Percentiles rank a stretch among this genome's conserved stretches.
These are phyloP conservation scores for Cisticola juncidis DNA, from an alignment of 2,113 vertebrate species.

Conservation along the genomic window DNA sequence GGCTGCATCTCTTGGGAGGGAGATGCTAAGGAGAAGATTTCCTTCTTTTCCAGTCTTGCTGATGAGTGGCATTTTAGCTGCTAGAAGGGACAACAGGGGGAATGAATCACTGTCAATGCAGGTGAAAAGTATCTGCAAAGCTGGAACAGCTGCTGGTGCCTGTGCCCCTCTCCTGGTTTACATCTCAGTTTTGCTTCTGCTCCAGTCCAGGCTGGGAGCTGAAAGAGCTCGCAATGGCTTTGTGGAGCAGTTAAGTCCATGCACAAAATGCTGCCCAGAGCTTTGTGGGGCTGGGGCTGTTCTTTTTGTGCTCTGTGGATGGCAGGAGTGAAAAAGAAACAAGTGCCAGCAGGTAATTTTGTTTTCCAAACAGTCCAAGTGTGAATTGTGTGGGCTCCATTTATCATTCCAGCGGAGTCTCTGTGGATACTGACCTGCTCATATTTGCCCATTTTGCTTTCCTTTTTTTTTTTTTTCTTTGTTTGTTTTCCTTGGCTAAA, in stretches of 20 bases:
- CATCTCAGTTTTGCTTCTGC: not conserved
- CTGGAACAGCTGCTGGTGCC: not conserved
- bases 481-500: not conserved
- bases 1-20: not conserved
- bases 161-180: not conserved
- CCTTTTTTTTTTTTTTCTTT: not conserved
- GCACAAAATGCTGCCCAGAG: not conserved
- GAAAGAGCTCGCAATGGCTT: not conserved
- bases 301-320: not conserved
- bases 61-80: not conserved
- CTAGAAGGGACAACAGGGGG: not conserved
- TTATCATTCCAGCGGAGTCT: conserved; percentile 23
- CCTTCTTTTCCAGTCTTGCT: not conserved
- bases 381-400: not conserved
- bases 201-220: not conserved
- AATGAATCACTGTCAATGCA: not conserved
- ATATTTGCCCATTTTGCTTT: not conserved
- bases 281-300: not conserved
- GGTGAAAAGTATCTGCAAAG: not conserved
- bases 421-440: not conserved
- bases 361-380: not conserved
- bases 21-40: not conserved
- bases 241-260: not conserved
- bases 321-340: not conserved
- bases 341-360: not conserved